Evolutionary conservation across 2,797 vertebrate genomes (phyloP).

Genomic region (Meriones psammophilus): DNA sequence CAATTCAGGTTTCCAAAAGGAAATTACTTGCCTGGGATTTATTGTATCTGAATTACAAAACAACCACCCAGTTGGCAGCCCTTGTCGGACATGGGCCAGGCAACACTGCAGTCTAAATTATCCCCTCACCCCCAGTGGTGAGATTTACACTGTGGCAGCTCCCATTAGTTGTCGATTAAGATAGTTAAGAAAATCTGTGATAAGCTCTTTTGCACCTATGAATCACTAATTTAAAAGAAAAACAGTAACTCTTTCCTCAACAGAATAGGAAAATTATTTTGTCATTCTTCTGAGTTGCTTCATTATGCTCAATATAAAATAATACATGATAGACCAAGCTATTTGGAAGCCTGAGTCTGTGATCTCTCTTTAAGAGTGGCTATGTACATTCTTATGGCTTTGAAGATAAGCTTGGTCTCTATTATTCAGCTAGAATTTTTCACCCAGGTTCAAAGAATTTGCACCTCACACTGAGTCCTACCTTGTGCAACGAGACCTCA

Average conservation of each 20-base stretch:
- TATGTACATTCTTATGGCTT: background rate
- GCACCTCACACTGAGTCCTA: background rate
- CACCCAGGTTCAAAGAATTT: background rate
- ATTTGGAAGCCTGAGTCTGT: background rate
- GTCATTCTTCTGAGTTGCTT: constrained; percentile 39
- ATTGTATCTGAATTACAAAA: constrained; percentile 69
- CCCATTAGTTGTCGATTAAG: constrained; percentile 16
- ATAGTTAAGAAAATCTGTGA: constrained; percentile 48
- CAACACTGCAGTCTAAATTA: constrained; percentile 47
- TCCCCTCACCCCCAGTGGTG: background rate
- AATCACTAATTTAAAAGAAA: constrained; percentile 66
- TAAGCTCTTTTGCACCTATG: constrained; percentile 53
- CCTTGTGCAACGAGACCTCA: background rate
- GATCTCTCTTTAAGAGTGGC: background rate
- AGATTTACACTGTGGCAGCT: constrained; percentile 36
- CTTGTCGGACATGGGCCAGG: constrained; percentile 10
- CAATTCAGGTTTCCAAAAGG: constrained; percentile 67
- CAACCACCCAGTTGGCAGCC: constrained; percentile 32
- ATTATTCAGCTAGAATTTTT: background rate
- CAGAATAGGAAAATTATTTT: constrained; percentile 55
- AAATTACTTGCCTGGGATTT: constrained; percentile 77
- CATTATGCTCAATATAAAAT: background rate
- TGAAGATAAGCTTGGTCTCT: background rate
- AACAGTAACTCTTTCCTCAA: constrained; percentile 35
- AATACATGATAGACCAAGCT: background rate